Evolutionary conservation across 2,797 vertebrate species (phyloP), one percentile per base, ranked within the genome.

Genomic region (Pseudopleuronectes americanus): DNA sequence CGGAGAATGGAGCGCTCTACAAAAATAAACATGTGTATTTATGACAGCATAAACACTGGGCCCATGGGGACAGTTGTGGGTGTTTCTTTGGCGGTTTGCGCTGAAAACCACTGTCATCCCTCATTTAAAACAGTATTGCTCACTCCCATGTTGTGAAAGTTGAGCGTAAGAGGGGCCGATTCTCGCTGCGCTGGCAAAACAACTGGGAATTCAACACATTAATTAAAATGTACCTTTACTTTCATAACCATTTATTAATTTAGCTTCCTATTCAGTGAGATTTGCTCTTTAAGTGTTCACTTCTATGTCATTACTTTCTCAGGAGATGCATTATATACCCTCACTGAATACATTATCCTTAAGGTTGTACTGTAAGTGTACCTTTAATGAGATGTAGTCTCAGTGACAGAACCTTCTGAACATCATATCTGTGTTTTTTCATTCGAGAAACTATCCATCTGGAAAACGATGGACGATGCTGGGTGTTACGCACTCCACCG

Each of bases 111-210:
- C 76, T 74, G 87, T 86, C 88, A 72, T 70, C 33, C 63, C 31
- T 77, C 63, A 84, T 90, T 89, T 85, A 68, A 86, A 88, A 64
- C 49, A 63, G 57, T 85, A 78, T 87, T 76, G 82, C 74, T 88
- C 76, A 70, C 65, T 69, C 1, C 22, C 23, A 47, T 75, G 51
- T 72, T 77, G 68, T 63, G 74, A 81, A 80, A 73, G 59, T 57
- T 68, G 28, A 10, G 63, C 14, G 2, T 56, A 31, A 1, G 7
- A 23, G 1, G 53, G 52, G 8, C 22, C 45, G 7, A 79, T 63
- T 85, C 74, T 75, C n/a, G 70, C 64, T 31, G 22, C 54, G 23
- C 14, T 70, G 71, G 84, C 77, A 78, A 84, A 85, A 80, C 73
- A 80, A 60, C n/a, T 13, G 19, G 48, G 55, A 65, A 64, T 73